A percentile compares a stretch with the other conserved stretches of the same genome.
Conservation (phyloP, 2,888 invertebrate species). For the Caenorhabditis sp. region DNA sequence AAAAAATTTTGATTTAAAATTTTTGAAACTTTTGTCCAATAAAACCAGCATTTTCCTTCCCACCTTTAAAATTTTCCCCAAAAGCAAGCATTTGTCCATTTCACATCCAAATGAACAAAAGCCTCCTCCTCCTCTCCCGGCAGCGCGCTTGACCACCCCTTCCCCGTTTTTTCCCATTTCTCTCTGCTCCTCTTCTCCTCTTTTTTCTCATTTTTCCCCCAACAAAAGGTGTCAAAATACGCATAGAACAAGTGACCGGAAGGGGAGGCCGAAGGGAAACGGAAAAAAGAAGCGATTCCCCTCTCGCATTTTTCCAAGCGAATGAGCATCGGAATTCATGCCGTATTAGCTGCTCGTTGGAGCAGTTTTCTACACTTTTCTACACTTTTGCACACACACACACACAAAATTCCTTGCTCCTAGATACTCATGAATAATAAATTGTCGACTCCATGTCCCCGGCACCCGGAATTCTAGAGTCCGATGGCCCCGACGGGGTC, state of each 20-base stretch:
- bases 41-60: too few relatives aligned
- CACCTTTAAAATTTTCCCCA: too few relatives aligned
- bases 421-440: slow-evolving; percentile 39
- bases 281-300: slow-evolving; percentile 15
- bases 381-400: background rate
- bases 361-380: too few relatives aligned
- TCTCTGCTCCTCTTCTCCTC: too few relatives aligned
- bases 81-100: too few relatives aligned
- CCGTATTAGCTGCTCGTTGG: too few relatives aligned
- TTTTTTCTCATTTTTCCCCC: background rate
- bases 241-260: slow-evolving; percentile 30
- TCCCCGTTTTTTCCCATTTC: slow-evolving; percentile 9
- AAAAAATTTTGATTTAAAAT: too few relatives aligned
- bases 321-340: slow-evolving; percentile 6
- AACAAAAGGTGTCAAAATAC: slow-evolving; percentile 49
- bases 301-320: background rate
- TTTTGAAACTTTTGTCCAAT: too few relatives aligned
- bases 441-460: slow-evolving; percentile 4
- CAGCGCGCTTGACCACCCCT: slow-evolving; percentile 44
- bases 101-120: too few relatives aligned
- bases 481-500: too few relatives aligned
- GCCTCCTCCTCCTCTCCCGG: too few relatives aligned
- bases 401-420: slow-evolving; percentile 41
- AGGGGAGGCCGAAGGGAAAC: slow-evolving; percentile 22
- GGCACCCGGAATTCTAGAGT: too few relatives aligned